Evolutionary conservation across 64 coral and sea anemone species (phyloP).

Genomic region (Montipora cactus): DNA sequence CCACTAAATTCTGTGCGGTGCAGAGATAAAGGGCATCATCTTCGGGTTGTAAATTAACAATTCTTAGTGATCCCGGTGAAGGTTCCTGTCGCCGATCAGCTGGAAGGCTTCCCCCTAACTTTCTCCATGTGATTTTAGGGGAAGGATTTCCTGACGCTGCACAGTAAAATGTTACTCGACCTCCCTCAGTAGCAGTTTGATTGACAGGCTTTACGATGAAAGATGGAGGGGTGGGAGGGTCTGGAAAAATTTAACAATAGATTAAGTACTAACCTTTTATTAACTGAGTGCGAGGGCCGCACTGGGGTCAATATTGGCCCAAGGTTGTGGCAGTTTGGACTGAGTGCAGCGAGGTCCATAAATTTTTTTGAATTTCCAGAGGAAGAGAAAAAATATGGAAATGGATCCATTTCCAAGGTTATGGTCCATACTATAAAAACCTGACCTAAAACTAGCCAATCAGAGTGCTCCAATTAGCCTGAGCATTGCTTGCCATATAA

Average conservation of each 20-base stretch:
- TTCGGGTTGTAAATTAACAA: slow-evolving; percentile 18
- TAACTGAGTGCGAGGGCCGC: too few relatives aligned
- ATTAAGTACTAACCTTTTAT: background rate
- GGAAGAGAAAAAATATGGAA: too few relatives aligned
- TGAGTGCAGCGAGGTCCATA: too few relatives aligned
- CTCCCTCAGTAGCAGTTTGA: slow-evolving; percentile 40
- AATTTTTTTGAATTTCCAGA: too few relatives aligned
- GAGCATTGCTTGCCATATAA: too few relatives aligned
- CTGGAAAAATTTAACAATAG: background rate
- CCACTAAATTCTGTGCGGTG: slow-evolving; percentile 24
- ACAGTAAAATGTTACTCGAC: slow-evolving; percentile 59
- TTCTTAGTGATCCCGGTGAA: slow-evolving; percentile 42
- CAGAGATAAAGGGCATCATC: slow-evolving; percentile 68
- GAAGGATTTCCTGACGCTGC: slow-evolving; percentile 37
- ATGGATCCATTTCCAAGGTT: too few relatives aligned
- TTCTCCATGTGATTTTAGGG: slow-evolving; percentile 49
- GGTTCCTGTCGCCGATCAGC: slow-evolving; percentile 40
- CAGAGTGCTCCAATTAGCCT: too few relatives aligned
- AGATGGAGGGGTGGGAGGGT: slow-evolving; percentile 37
- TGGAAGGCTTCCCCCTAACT: slow-evolving; percentile 16
- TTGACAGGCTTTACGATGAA: slow-evolving; percentile 59
- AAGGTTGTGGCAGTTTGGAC: too few relatives aligned
- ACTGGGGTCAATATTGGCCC: too few relatives aligned
- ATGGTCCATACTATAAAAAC: too few relatives aligned
- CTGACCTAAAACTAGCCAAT: too few relatives aligned